Base-by-base conservation (phyloP, 2,888 invertebrate species). In the Ophraella communa region DNA sequence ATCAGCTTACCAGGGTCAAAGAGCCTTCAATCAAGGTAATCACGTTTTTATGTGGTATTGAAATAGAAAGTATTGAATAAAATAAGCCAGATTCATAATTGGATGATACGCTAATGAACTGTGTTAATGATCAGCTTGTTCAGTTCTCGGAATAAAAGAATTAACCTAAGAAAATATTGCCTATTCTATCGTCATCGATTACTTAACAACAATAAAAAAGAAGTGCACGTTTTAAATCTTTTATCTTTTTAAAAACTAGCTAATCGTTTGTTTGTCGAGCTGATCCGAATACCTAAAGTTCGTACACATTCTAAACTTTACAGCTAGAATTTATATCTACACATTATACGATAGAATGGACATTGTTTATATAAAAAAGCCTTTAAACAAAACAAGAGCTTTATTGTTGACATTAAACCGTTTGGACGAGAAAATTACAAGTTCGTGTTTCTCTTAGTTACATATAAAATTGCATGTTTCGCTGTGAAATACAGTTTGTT, bases 391-490 rank as follows among this genome's bases (percentile, higher is more conserved):
- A 47, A 10, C 42, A 42, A 42, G 20, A 23, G 42, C 39, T 42
- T 7, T 21, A 42, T 10, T 54, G 42, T 54, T 54, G 39, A 42
- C 23, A 54, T 14, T 42, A 54, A 1, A 23, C 21, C 17, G 53
- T 10, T 20, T 35, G 20, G 35, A 52, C 20, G 33, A 20, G 33
- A 10, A 20, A 53, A 53, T 21, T 35, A 21, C n/a, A 14, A 20
- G 23, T 53, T 33, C 33, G 35, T 53, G 53, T 35, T 53, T 42
- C 24, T 54, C 23, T 14, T 42, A 54, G 39, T 42, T 42, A 54
- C 23, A 53, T 17, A 54, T 21, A 17, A 30, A 54, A 54, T 39
- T 54, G 11, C 35, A 21, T 39, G 24, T 42, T 33, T 54, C 23
- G n/a, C n/a, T n/a, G n/a, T n/a, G n/a, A n/a, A n/a, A n/a, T n/a